A percentile compares a stretch with the other conserved stretches of the same genome.
Conservation (phyloP, 2,888 invertebrate genomes). For the Stenoptilia bipunctidactyla region DNA sequence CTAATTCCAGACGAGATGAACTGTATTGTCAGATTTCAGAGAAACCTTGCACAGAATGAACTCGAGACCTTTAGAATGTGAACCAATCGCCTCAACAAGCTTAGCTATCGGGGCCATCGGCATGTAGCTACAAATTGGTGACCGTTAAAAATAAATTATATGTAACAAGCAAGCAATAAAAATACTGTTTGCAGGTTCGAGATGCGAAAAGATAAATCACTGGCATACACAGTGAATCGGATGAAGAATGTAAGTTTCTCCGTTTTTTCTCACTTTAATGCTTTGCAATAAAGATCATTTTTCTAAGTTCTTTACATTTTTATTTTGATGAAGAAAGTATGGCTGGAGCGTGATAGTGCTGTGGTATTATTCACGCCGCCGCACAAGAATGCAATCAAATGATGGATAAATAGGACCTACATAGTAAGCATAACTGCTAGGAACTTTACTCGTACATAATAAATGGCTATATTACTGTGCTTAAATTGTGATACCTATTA, state of each 20-base stretch:
- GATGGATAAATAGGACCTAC: neutral
- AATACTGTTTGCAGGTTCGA: conserved; percentile 64
- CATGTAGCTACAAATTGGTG: conserved; percentile 51
- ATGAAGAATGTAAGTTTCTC: no score
- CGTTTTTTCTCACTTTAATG: no score
- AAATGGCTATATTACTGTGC: neutral
- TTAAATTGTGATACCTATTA: no score
- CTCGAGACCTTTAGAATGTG: conserved; percentile 1
- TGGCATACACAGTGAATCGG: conserved; percentile 17
- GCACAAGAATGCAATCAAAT: neutral
- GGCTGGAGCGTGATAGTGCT: neutral
- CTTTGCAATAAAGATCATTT: no score
- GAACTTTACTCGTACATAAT: neutral
- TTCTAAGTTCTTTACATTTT: no score
- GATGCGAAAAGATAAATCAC: conserved; percentile 67
- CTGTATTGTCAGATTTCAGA: neutral
- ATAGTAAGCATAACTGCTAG: neutral
- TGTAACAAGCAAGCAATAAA: conserved; percentile 67
- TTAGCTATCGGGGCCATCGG: conserved; percentile 6
- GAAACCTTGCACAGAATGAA: neutral
- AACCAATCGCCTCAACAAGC: conserved; percentile 1
- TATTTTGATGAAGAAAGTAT: neutral
- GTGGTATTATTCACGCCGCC: neutral
- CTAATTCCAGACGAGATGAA: no score
- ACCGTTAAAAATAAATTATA: conserved; percentile 71